Evolutionary conservation across 2,113 vertebrate species (phyloP).

Genomic region (Athene cunicularia): DNA sequence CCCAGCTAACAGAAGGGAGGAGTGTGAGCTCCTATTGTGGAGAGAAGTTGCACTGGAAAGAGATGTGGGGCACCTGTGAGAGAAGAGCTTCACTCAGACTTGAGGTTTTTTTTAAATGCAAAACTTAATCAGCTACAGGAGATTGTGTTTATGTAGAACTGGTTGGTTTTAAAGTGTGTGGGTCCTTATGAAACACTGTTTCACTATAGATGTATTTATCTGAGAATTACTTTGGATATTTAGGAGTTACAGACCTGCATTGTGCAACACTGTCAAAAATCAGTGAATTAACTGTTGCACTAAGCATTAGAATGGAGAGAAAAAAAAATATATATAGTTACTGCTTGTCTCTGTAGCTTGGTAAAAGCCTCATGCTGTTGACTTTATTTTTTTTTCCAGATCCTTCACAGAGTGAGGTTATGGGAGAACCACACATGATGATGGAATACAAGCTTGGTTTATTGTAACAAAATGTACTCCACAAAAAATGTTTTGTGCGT

Average conservation of each 20-base stretch:
- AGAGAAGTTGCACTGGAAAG: background rate
- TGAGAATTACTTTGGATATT: background rate
- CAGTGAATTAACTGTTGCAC: background rate
- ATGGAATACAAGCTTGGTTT: conserved; percentile 90
- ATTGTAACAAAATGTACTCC: conserved; percentile 72
- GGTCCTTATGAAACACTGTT: background rate
- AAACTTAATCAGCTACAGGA: background rate
- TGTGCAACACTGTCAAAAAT: background rate
- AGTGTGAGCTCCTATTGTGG: background rate
- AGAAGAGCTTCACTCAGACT: background rate
- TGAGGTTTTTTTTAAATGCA: background rate
- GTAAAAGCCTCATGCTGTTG: background rate
- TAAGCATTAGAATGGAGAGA: background rate
- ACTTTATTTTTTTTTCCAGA: conserved; percentile 77
- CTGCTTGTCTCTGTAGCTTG: background rate
- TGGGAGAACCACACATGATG: conserved; percentile 96
- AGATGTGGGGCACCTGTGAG: accelerated
- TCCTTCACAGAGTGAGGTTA: conserved; percentile 89
- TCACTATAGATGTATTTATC: background rate
- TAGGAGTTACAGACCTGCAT: background rate
- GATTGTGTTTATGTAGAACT: background rate
- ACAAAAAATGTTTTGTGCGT: background rate
- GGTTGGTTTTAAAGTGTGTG: background rate
- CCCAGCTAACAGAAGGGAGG: background rate
- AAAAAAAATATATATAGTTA: background rate